phyloP scores from a whole-genome alignment of 2,888 invertebrate genomes.

The Margaritifera margaritifera region DNA sequence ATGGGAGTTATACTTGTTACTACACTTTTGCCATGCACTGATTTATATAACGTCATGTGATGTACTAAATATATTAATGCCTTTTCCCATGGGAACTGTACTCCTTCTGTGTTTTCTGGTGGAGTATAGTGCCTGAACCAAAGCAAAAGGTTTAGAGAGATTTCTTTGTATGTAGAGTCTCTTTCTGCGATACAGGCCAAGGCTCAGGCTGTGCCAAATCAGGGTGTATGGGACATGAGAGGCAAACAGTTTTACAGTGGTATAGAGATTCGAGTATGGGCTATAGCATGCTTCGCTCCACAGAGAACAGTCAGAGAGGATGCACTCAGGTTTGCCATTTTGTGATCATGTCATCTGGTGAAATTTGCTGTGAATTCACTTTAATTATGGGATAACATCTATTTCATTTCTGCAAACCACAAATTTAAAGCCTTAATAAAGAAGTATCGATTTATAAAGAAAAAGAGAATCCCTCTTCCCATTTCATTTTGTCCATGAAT shows the following conservation, averaged over 20 bases:
- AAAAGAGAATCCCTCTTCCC: too few species aligned
- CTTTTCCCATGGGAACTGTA: too few species aligned
- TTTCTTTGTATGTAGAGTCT: background rate
- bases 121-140: too few species aligned
- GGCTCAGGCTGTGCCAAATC: slow-evolving; percentile 97
- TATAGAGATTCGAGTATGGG: slow-evolving; percentile 99
- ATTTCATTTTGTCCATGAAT: too few species aligned
- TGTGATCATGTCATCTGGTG: background rate
- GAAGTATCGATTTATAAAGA: too few species aligned
- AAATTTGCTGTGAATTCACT: background rate
- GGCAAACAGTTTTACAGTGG: slow-evolving; percentile 99
- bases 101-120: too few species aligned
- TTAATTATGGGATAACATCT: background rate
- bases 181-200: slow-evolving; percentile 77
- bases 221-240: slow-evolving; percentile 99
- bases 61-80: too few species aligned
- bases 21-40: too few species aligned
- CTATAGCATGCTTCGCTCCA: slow-evolving; percentile 99
- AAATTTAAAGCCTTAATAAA: too few species aligned
- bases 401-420: background rate
- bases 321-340: slow-evolving; percentile 81
- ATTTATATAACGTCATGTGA: too few species aligned
- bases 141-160: too few species aligned
- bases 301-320: slow-evolving; percentile 98
- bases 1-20: too few species aligned